Conservation (phyloP, 2,113 vertebrate species). For the Pyxicephalus adspersus region DNA sequence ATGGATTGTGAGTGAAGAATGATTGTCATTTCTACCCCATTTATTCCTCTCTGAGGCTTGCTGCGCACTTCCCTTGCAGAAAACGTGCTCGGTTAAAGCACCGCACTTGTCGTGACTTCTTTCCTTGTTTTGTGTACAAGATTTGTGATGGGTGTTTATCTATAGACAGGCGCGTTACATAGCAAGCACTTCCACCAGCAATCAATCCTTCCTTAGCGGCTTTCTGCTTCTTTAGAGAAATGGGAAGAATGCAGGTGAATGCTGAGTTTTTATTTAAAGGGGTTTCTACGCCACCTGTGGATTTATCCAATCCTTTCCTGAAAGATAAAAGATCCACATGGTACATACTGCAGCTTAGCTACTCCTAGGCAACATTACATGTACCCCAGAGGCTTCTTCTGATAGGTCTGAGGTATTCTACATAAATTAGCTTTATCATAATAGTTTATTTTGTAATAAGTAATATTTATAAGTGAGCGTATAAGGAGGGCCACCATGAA, state of each 20-base stretch:
- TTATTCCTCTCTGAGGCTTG: slow-evolving; percentile 83
- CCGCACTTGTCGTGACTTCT: slow-evolving; percentile 62
- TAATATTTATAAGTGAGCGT: too few species aligned
- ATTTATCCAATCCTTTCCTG: too few species aligned
- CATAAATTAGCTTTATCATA: too few species aligned
- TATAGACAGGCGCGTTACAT: slow-evolving; percentile 67
- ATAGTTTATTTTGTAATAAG: too few species aligned
- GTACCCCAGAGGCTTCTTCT: too few species aligned
- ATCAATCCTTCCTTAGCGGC: neutral
- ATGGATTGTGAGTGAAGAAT: slow-evolving; percentile 84
- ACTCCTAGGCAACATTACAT: too few species aligned
- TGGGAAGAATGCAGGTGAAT: neutral
- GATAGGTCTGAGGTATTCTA: too few species aligned
- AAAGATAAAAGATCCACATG: too few species aligned
- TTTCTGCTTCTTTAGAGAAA: neutral
- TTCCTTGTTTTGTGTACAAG: neutral
- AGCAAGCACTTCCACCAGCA: slow-evolving; percentile 66
- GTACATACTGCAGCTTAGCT: too few species aligned
- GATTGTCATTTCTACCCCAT: slow-evolving; percentile 90
- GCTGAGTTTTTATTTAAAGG: neutral
- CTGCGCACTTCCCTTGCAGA: slow-evolving; percentile 73
- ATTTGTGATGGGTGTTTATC: slow-evolving; percentile 70
- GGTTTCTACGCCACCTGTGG: neutral
- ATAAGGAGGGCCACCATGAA: too few species aligned
- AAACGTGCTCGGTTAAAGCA: slow-evolving; percentile 73